Evolutionary conservation across 1,140 invertebrate species (phyloP).

Genomic region (Stegodyphus mimosarum): DNA sequence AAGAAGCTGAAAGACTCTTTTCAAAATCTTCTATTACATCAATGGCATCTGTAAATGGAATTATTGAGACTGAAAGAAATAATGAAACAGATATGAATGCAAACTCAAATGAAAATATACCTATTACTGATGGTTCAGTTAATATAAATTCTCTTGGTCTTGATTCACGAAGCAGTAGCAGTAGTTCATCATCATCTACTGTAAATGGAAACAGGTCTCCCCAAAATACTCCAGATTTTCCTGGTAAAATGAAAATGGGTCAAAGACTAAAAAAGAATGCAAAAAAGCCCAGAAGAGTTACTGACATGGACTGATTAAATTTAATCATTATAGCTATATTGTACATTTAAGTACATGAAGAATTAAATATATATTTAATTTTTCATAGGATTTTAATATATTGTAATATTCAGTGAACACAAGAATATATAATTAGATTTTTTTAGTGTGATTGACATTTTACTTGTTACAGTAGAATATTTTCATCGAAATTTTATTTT

Average conservation of each 20-base stretch:
- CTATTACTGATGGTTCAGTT: neutral
- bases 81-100: neutral
- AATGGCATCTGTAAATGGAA: slow-evolving; percentile 75
- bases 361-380: too few relatives aligned
- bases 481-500: too few relatives aligned
- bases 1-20: slow-evolving; percentile 96
- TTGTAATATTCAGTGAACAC: too few relatives aligned
- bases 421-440: too few relatives aligned
- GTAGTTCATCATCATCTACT: slow-evolving; percentile 34
- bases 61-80: slow-evolving; percentile 15
- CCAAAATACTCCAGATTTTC: slow-evolving; percentile 24
- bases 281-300: slow-evolving; percentile 38
- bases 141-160: neutral
- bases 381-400: too few relatives aligned
- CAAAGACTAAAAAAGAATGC: slow-evolving; percentile 49
- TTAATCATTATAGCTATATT: too few relatives aligned
- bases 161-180: slow-evolving; percentile 33
- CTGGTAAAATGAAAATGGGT: slow-evolving; percentile 37
- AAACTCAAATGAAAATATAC: neutral
- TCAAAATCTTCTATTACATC: slow-evolving; percentile 99
- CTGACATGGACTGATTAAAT: slow-evolving; percentile 30
- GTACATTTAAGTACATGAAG: too few relatives aligned
- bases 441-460: too few relatives aligned
- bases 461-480: too few relatives aligned
- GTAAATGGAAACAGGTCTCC: slow-evolving; percentile 26